Base-by-base conservation (phyloP, 2,113 vertebrate genomes). In the Muntiacus muntjak region DNA sequence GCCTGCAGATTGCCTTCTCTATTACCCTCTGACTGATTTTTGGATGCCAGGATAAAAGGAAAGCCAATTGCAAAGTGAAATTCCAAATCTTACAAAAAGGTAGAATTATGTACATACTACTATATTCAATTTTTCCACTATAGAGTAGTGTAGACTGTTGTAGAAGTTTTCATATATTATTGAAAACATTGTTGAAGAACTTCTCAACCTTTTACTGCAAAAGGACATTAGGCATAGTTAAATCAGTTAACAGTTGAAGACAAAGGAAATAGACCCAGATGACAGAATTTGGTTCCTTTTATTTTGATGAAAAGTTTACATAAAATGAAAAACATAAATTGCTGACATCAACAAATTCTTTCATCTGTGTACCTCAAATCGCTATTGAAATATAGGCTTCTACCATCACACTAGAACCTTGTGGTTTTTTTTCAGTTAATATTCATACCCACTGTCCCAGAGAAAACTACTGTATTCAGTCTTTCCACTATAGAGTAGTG, bases 291-390 rank as follows among this genome's bases (percentile, higher is more conserved):
- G 3, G 17, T 52, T 89, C 9, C 40, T 87, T 91, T 71, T 16
- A 78, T 86, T 97, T 95, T 85, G n/a, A 28, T 64, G 23, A 96
- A 93, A 94, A 64, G n/a, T 62, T 88, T 92, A 88, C 23, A 21
- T 88, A 82, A 85, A 89, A 58, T 78, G 16, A 89, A 95, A 76
- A 58, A 5, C 50, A 78, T 33, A 71, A 54, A 36, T 40, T 89
- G 16, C 79, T 85, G 12, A 87, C 15, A 55, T 89, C 55, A 17
- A 71, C 30, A 93, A 52, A 60, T 83, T 71, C 4, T 87, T 87
- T 12, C 1, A n/a, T 62, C 5, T 64, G 16, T 74, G 40, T 14
- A 71, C 50, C 13, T 74, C n/a, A 71, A 74, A 89, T 33, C 16
- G 36, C 3, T 90, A 17, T 26, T 60, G 78, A 89, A 87, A 94